Conservation (phyloP, 2,888 invertebrate genomes). For the Thecocarcelia acutangulata region DNA sequence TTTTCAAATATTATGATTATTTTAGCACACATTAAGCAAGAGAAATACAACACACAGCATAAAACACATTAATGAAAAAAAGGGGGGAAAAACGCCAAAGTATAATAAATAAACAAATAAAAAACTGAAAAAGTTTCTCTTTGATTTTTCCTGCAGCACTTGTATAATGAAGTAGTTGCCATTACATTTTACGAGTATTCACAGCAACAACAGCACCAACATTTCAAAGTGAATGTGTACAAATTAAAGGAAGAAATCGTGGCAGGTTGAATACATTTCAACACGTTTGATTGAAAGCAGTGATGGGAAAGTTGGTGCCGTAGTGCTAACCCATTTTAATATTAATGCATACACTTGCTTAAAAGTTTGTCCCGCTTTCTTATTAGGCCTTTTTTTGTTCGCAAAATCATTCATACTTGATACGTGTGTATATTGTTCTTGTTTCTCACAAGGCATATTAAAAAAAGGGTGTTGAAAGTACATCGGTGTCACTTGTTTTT, state of each 20-base stretch:
- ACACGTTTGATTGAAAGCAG: not conserved
- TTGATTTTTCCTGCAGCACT: constrained; percentile 58
- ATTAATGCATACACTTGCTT: too few species aligned
- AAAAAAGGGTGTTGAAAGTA: too few species aligned
- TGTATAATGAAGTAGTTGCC: constrained; percentile 63
- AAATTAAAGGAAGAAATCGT: constrained; percentile 57
- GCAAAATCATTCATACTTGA: too few species aligned
- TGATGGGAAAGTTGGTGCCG: too few species aligned
- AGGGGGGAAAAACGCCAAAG: not conserved
- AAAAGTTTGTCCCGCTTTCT: too few species aligned
- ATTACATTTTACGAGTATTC: constrained; percentile 21
- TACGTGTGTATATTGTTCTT: too few species aligned
- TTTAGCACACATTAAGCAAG: constrained; percentile 53
- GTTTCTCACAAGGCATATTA: too few species aligned
- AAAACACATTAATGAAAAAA: constrained; percentile 15
- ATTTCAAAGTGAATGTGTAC: constrained; percentile 51
- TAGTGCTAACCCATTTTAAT: too few species aligned
- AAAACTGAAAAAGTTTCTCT: constrained; percentile 49
- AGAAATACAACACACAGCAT: constrained; percentile 18
- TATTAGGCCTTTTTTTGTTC: too few species aligned
- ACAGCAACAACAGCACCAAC: constrained; percentile 7
- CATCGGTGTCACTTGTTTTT: too few species aligned
- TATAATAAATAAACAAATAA: not conserved
- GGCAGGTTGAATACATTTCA: constrained; percentile 28
- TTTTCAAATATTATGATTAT: constrained; percentile 58